Base-by-base conservation (phyloP, 92 coral and sea anemone species). In the Epizoanthus rinbou region DNA sequence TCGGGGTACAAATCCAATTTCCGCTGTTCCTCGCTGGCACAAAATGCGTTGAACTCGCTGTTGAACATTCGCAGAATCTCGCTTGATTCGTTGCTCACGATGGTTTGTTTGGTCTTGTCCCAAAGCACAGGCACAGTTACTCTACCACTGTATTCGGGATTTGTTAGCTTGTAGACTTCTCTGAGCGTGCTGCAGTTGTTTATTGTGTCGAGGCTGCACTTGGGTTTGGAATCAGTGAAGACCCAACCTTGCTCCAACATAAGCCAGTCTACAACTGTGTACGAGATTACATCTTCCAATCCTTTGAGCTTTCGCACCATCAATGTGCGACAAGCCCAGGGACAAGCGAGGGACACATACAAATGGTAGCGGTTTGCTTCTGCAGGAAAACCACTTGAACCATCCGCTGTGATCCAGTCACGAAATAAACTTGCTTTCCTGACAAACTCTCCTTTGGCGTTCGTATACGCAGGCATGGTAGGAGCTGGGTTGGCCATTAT, bases 61-160 rank as follows among this genome's bases (percentile, higher is more conserved):
- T 87, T 91, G 15, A 95, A 68, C 95, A 95, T 95, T 33, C 98
- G 95, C 63, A 95, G 84, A 52, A 95, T 95, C 80, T 95, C 98
- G 35, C 92, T 89, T 10, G 98, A 95, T 66, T 95, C 98, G 80
- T 93, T 95, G 79, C 81, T 93, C 3, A 95, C 98, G 65, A 94
- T 91, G 23, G 86, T 91, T 45, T 79, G 86, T 78, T 86, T 88
- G 64, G 88, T 76, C 80, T 88, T 95, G 74, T 95, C 98, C 92
- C 96, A 95, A 43, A 95, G 79, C 15, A 93, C 88, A 0, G 98
- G 98, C 0, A 93, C 97, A 10, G 94, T 72, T 56, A 89, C 82
- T 25, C 76, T 75, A 4, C 98, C 98, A 4, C 79, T 50, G 87
- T 87, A 95, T 0, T 70, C 88, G 0, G 97, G 91, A 57, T 84